Evolutionary conservation across 1,140 invertebrate genomes (phyloP).

Genomic region (Drosophila equinoxialis): DNA sequence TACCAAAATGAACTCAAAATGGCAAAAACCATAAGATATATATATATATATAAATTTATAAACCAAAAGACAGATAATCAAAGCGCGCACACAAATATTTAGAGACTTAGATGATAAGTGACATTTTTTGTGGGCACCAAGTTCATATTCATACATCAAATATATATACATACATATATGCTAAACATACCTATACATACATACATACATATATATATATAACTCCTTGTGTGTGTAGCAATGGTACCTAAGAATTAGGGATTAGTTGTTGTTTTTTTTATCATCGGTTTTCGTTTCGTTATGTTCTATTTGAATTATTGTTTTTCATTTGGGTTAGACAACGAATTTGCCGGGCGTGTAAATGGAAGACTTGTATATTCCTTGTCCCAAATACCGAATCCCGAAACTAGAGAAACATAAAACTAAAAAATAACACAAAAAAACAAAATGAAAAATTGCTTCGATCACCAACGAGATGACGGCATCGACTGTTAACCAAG

Average conservation of each 20-base stretch:
- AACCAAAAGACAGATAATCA: slow-evolving; percentile 72
- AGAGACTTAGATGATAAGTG: slow-evolving; percentile 26
- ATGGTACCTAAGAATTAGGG: slow-evolving; percentile 39
- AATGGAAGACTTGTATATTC: slow-evolving; percentile 41
- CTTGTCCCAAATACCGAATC: slow-evolving; percentile 51
- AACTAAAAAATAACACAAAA: not conserved
- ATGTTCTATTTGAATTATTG: not conserved
- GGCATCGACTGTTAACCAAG: slow-evolving; percentile 25
- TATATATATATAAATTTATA: slow-evolving; percentile 3
- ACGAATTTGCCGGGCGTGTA: slow-evolving; percentile 63
- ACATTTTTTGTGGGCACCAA: slow-evolving; percentile 54
- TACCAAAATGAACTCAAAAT: not conserved
- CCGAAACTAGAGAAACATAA: slow-evolving; percentile 33
- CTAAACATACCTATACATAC: slow-evolving; percentile 5
- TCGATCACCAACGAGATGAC: slow-evolving; percentile 63
- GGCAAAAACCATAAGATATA: not conserved
- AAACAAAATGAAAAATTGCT: slow-evolving; percentile 35
- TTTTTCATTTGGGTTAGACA: slow-evolving; percentile 64
- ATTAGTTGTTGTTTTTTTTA: slow-evolving; percentile 19
- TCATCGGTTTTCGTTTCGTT: slow-evolving; percentile 1
- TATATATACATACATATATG: slow-evolving; percentile 3
- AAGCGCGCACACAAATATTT: slow-evolving; percentile 58
- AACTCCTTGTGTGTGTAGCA: slow-evolving; percentile 21
- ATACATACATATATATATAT: slow-evolving; percentile 18
- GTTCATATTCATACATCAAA: slow-evolving; percentile 43